Conservation (phyloP, 64 coral and sea anemone species). For the Montipora efflorescens region DNA sequence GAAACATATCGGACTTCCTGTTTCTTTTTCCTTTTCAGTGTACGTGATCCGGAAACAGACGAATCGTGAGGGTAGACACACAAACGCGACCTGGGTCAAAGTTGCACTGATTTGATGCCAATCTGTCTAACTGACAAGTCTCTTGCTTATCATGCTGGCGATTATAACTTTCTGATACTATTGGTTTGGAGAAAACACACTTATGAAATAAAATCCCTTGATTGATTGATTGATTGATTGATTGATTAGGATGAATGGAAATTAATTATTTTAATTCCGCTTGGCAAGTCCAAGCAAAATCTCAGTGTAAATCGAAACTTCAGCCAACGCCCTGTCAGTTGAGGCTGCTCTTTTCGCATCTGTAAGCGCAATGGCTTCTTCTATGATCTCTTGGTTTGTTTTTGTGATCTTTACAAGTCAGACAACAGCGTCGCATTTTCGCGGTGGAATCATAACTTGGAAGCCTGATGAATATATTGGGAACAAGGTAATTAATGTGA, state of each 20-base stretch:
- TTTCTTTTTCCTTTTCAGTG: not conserved
- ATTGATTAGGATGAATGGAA: no score
- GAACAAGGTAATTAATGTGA: conserved; percentile 11
- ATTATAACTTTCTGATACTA: no score
- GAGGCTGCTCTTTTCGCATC: not conserved
- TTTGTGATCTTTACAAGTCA: not conserved
- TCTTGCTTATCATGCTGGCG: no score
- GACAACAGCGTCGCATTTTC: conserved; percentile 21
- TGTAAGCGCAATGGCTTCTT: conserved; percentile 3
- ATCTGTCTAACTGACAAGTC: no score
- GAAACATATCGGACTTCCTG: not conserved
- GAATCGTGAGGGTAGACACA: no score
- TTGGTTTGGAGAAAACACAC: no score
- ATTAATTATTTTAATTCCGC: no score
- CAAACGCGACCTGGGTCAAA: not conserved
- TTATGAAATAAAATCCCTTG: not conserved
- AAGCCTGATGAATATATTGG: conserved; percentile 23
- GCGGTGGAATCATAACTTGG: conserved; percentile 30
- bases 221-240: conserved; percentile 24
- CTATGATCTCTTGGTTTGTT: not conserved
- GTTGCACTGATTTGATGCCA: no score
- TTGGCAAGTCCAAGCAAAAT: not conserved
- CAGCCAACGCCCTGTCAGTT: conserved; percentile 17
- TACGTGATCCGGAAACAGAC: not conserved
- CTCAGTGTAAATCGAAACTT: not conserved